Base-by-base conservation (phyloP, 2,888 invertebrate species). In the Drosophila setosimentum region DNA sequence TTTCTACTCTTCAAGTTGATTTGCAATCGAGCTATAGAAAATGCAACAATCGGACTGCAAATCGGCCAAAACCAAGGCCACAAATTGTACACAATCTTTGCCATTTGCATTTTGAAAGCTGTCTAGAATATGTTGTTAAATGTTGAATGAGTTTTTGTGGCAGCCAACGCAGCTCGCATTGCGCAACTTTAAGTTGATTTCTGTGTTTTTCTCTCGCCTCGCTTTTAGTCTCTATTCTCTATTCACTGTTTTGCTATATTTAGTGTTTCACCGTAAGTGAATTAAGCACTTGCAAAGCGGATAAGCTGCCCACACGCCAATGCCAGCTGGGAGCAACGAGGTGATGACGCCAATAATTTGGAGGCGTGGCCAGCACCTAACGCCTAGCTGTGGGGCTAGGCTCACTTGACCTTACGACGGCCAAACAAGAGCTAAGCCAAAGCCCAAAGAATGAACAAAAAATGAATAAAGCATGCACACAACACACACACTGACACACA, bases 221-320 rank as follows among this genome's bases (percentile, higher is more conserved):
- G 33, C 40, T 48, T 21, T 29, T 35, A 16, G 29, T 69, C 57
- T 53, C 40, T 35, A 24, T 59, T 70, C 55, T 73, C 58, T 60
- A 72, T 79, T 75, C 73, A 58, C 24, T 55, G 2, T 40, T 8
- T 29, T 32, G 29, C 18, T 13, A 40, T 61, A 24, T 40, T 10
- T 53, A 35, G 61, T 77, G 64, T 70, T 62, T 63, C 63, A 64
- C 55, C 67, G 50, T 78, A 82, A 85, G 73, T 82, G 77, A 80
- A 85, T 87, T 85, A 83, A 78, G 83, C 80, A 83, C 82, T 84
- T 86, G 82, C 62, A 82, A 86, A 81, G 86, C 87, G 86, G 84
- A 86, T 86, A 87, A 87, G 67, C 79, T 77, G 73, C 82, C 84
- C 81, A 35, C 57, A 84, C 87, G 70, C 58, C 72, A 78, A 73